Evolutionary conservation across 2,797 vertebrate species (phyloP).

Genomic region (Gallirallus australis): DNA sequence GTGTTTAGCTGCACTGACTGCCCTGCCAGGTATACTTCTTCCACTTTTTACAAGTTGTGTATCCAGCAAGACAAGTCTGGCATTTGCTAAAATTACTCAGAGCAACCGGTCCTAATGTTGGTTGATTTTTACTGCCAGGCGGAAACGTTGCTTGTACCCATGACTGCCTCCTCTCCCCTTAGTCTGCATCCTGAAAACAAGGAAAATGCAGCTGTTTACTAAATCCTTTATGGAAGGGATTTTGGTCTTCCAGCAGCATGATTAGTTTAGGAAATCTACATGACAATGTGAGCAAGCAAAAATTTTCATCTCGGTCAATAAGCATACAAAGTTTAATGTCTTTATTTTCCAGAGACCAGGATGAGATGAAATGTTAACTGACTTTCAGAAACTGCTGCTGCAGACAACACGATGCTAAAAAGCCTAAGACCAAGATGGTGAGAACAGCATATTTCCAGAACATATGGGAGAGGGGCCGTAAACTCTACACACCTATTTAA

Average conservation of each 20-base stretch:
- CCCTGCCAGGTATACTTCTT: neutral
- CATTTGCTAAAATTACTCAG: neutral
- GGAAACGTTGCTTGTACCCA: neutral
- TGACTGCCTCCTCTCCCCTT: neutral
- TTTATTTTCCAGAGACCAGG: neutral
- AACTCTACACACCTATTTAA: neutral
- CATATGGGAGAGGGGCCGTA: neutral
- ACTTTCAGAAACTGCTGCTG: neutral
- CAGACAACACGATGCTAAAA: neutral
- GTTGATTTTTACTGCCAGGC: neutral
- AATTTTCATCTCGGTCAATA: neutral
- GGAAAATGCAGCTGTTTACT: neutral
- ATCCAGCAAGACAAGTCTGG: neutral
- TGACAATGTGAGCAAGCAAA: neutral
- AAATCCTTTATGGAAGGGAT: neutral
- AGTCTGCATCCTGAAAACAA: neutral
- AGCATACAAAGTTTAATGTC: neutral
- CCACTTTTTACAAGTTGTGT: neutral
- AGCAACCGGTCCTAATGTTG: neutral
- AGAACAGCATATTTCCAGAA: neutral
- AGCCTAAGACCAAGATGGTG: neutral
- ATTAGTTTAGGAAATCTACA: neutral
- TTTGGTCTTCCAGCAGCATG: neutral
- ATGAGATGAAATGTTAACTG: neutral
- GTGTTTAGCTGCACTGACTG: neutral